A percentile compares a stretch with the other conserved stretches of the same genome.
phyloP scores from a whole-genome alignment of 2,888 invertebrate species.

The Auanema freiburgensis region DNA sequence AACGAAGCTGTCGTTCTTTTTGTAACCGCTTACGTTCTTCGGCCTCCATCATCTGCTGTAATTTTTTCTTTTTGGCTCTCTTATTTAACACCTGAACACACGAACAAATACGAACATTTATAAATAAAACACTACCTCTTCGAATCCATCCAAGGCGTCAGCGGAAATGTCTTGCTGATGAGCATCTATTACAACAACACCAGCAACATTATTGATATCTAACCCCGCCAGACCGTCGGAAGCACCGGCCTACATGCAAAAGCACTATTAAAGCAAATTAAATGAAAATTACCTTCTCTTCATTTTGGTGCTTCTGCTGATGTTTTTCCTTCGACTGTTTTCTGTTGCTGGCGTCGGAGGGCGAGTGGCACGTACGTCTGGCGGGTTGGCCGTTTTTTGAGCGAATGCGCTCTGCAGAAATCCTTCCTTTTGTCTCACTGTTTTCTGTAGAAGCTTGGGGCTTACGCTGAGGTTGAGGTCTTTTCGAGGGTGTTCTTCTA shows the following conservation, averaged over 20 bases:
- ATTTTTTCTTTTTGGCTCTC: conserved; percentile 24
- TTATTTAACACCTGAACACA: conserved; percentile 26
- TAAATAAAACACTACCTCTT: conserved; percentile 20
- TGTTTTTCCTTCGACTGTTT: conserved; percentile 19
- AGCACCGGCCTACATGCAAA: not conserved
- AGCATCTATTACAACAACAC: conserved; percentile 19
- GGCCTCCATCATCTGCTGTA: conserved; percentile 18
- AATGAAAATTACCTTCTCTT: conserved; percentile 10
- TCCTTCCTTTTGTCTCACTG: not conserved
- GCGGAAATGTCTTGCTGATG: conserved; percentile 12
- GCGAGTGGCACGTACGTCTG: conserved; percentile 57
- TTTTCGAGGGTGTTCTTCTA: not conserved
- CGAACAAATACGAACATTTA: not conserved
- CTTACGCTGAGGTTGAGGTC: not conserved
- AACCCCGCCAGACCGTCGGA: conserved; percentile 26
- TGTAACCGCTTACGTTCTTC: conserved; percentile 15
- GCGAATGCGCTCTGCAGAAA: conserved; percentile 21
- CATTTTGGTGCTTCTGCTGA: conserved; percentile 6
- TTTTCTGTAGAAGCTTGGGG: not conserved
- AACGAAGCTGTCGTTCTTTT: conserved; percentile 11
- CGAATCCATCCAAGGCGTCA: conserved; percentile 21
- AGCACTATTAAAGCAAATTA: conserved; percentile 1
- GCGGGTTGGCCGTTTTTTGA: conserved; percentile 63
- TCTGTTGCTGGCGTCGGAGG: conserved; percentile 44
- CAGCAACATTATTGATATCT: conserved; percentile 17